phyloP scores from a whole-genome alignment of 2,797 vertebrate genomes.

The Gobio occitaniae region DNA sequence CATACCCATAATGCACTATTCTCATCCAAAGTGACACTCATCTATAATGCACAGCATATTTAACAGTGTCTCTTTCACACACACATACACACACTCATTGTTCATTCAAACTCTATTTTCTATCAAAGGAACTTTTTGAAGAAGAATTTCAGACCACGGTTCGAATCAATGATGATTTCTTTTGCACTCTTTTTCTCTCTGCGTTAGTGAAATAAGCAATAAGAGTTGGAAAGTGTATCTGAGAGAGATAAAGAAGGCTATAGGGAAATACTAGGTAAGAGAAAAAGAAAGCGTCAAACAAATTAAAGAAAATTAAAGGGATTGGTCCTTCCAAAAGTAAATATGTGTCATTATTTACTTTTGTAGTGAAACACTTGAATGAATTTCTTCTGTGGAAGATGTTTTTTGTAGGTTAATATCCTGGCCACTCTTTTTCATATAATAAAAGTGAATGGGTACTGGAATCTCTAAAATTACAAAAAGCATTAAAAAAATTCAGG shows the following conservation, averaged over 20 bases:
- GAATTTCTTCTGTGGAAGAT: neutral
- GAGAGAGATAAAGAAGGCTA: neutral
- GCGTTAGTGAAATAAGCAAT: neutral
- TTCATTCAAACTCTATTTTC: neutral
- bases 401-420: neutral
- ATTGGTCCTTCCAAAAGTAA: neutral
- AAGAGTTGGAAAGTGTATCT: neutral
- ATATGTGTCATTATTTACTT: neutral
- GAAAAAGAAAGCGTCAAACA: neutral
- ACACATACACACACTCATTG: neutral
- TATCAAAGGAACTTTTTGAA: neutral
- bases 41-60: conserved; percentile 30
- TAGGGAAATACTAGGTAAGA: neutral
- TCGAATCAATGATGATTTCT: neutral
- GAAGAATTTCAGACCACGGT: neutral
- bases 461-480: neutral
- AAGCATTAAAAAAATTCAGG: neutral
- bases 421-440: neutral
- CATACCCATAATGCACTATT: conserved; percentile 33
- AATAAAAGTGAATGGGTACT: neutral
- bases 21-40: conserved; percentile 16
- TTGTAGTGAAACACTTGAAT: neutral
- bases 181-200: neutral
- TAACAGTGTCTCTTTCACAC: neutral
- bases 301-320: neutral